Evolutionary conservation across 2,113 vertebrate genomes (phyloP).

Genomic region (Daphoenositta chrysoptera): DNA sequence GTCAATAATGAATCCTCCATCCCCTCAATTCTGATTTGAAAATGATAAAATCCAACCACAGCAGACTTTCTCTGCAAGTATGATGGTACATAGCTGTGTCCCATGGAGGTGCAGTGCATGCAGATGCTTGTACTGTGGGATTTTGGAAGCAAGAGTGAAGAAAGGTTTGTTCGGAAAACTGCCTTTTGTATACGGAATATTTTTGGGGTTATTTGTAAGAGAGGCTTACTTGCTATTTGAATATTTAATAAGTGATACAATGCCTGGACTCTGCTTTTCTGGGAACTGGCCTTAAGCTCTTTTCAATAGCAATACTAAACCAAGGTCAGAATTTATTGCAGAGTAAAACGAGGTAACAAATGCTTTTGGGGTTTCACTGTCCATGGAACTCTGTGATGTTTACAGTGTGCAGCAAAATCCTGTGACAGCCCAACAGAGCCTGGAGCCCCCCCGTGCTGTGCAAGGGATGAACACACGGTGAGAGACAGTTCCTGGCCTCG

Average conservation of each 20-base stretch:
- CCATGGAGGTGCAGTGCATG: rapidly evolving
- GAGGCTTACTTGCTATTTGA: not conserved
- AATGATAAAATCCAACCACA: not conserved
- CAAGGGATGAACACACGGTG: not conserved
- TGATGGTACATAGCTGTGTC: rapidly evolving
- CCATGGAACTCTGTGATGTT: not conserved
- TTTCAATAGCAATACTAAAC: not conserved
- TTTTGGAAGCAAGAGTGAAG: not conserved
- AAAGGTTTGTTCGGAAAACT: not conserved
- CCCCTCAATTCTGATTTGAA: not conserved
- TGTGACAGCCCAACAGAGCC: not conserved
- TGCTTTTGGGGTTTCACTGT: not conserved
- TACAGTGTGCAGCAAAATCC: not conserved
- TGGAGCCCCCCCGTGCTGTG: not conserved
- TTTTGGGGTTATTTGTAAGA: not conserved
- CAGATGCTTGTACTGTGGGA: not conserved
- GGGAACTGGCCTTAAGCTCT: not conserved
- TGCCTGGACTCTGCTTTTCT: not conserved
- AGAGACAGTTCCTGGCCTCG: not conserved
- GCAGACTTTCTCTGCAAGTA: not conserved
- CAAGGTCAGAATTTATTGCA: not conserved
- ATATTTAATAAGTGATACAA: not conserved
- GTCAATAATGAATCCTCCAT: not conserved
- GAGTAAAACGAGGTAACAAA: not conserved
- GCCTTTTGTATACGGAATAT: not conserved